Conservation (phyloP, 2,113 vertebrate genomes). For the Poeciliopsis occidentalis region DNA sequence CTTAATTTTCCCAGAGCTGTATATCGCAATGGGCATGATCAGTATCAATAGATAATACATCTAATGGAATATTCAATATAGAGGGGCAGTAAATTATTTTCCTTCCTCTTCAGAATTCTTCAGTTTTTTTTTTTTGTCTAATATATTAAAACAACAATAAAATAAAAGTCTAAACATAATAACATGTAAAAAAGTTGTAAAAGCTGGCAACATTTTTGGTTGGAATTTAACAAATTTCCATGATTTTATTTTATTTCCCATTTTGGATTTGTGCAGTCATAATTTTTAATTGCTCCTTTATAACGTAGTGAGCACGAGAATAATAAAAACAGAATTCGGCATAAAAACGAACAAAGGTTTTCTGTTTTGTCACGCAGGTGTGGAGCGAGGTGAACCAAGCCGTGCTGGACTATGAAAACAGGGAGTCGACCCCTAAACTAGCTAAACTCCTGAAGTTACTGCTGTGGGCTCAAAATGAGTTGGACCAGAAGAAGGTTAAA, state of each 20-base stretch:
- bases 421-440: constrained; percentile 95
- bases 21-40: too few relatives aligned
- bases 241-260: neutral
- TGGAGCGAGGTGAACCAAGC: constrained; percentile 99
- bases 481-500: constrained; percentile 99
- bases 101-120: too few relatives aligned
- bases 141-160: too few relatives aligned
- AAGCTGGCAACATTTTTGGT: too few relatives aligned
- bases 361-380: constrained; percentile 79
- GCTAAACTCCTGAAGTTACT: constrained; percentile 97
- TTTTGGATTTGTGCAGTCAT: neutral
- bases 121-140: too few relatives aligned
- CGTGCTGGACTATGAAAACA: constrained; percentile 93
- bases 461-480: constrained; percentile 97
- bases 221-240: neutral
- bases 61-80: too few relatives aligned
- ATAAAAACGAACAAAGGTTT: neutral
- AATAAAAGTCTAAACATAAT: too few relatives aligned
- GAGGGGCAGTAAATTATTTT: too few relatives aligned
- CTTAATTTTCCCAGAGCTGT: too few relatives aligned
- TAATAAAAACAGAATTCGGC: neutral
- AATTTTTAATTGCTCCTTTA: neutral
- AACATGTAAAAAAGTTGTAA: too few relatives aligned
- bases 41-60: too few relatives aligned
- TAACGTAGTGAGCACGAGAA: neutral